A percentile compares a stretch with the other conserved stretches of the same genome.
phyloP scores from a whole-genome alignment of 2,888 invertebrate genomes.

The Andrena haemorrhoa region DNA sequence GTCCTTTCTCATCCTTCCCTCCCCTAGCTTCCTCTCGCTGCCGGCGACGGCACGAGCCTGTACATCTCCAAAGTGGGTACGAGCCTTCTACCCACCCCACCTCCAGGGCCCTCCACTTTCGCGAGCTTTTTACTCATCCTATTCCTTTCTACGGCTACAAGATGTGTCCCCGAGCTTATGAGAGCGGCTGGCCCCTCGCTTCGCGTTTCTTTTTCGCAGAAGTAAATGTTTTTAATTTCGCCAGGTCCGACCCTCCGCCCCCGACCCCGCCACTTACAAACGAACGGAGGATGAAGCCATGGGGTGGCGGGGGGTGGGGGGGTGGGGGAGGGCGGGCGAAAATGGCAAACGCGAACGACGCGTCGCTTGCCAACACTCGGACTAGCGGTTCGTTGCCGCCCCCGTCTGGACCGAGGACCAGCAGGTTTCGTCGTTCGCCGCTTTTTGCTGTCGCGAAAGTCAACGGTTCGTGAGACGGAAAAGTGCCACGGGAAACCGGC shows the following conservation, averaged over 20 bases:
- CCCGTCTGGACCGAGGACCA: conserved; percentile 34
- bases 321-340: conserved; percentile 18
- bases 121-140: conserved; percentile 64
- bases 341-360: conserved; percentile 48
- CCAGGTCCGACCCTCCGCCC: conserved; percentile 38
- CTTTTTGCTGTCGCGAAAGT: conserved; percentile 61
- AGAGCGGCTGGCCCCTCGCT: conserved; percentile 62
- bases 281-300: conserved; percentile 36
- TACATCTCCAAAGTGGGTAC: conserved; percentile 58
- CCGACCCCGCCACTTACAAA: conserved; percentile 16
- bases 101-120: conserved; percentile 20
- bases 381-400: conserved; percentile 40
- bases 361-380: conserved; percentile 49
- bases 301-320: conserved; percentile 9
- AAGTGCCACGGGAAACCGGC: conserved; percentile 8
- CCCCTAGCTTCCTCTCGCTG: conserved; percentile 29
- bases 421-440: conserved; percentile 61
- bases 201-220: conserved; percentile 68
- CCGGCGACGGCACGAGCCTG: conserved; percentile 54
- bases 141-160: conserved; percentile 51
- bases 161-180: conserved; percentile 77
- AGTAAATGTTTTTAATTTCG: conserved; percentile 79
- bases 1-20: conserved; percentile 41
- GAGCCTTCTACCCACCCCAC: conserved; percentile 46
- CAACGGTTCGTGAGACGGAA: conserved; percentile 54